phyloP scores from a whole-genome alignment of 23 tunicate species.

The Phallusia fumigata region DNA sequence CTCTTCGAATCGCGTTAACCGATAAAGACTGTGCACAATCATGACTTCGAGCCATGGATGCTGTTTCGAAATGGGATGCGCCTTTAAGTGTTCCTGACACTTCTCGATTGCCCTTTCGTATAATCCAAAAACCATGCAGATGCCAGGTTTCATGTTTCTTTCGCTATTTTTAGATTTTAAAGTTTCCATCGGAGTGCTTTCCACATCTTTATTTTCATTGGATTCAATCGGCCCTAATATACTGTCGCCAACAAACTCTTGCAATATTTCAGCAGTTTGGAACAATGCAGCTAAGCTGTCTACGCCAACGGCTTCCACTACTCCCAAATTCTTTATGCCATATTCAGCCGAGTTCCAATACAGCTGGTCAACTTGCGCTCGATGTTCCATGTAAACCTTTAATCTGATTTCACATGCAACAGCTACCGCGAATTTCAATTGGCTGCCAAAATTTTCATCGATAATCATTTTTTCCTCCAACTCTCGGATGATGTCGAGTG shows the following conservation, averaged over 20 bases:
- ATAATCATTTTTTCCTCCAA: neutral
- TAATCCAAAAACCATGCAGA: neutral
- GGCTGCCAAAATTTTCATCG: neutral
- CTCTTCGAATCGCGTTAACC: neutral
- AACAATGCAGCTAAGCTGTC: neutral
- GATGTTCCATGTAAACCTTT: conserved; percentile 14
- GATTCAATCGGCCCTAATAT: neutral
- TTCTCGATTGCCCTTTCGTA: neutral
- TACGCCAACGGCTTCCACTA: neutral
- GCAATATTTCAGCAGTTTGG: neutral
- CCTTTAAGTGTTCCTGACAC: neutral
- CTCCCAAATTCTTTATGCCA: neutral
- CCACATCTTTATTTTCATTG: neutral
- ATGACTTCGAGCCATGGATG: neutral
- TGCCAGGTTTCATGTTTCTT: neutral
- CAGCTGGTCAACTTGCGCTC: conserved; percentile 22
- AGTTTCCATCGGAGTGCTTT: neutral
- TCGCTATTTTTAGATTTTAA: neutral
- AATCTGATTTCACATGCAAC: conserved; percentile 36
- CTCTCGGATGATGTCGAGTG: conserved; percentile 22
- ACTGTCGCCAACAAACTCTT: neutral
- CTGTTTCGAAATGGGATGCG: neutral
- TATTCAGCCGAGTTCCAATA: neutral
- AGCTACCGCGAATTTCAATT: conserved; percentile 20
- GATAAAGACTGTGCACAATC: neutral